Percentiles rank a stretch among this genome's conserved stretches.
Conservation (phyloP, 2,797 vertebrate species). For the Lagorchestes hirsutus region DNA sequence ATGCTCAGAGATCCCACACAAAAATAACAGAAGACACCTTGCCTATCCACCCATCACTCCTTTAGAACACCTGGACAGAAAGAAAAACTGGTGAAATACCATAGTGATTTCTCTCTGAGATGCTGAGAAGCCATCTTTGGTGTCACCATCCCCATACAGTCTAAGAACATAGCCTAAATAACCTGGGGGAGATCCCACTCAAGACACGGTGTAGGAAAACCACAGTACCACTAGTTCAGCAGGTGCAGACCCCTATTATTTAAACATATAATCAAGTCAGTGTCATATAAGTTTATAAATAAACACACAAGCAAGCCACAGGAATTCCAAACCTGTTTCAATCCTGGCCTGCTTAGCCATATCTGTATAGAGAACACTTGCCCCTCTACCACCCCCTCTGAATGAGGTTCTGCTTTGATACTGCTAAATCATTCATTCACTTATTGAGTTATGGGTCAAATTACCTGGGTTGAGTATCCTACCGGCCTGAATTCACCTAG, state of each 20-base stretch:
- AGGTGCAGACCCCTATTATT: not conserved
- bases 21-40: not conserved
- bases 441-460: not conserved
- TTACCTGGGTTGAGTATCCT: not conserved
- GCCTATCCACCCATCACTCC: not conserved
- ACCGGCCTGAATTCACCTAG: not conserved
- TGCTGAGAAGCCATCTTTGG: not conserved
- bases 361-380: not conserved
- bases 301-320: not conserved
- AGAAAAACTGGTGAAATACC: not conserved
- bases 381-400: not conserved
- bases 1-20: not conserved
- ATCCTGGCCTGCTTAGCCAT: not conserved
- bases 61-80: not conserved
- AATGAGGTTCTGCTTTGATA: not conserved
- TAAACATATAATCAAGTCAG: not conserved
- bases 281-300: not conserved
- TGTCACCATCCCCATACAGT: not conserved
- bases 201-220: not conserved
- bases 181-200: not conserved
- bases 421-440: not conserved
- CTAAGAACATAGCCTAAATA: not conserved
- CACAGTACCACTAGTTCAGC: not conserved
- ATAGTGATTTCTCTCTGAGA: not conserved
- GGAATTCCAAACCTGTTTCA: not conserved